phyloP scores from a whole-genome alignment of 2,113 vertebrate genomes.

The Nannobrachium achirus region DNA sequence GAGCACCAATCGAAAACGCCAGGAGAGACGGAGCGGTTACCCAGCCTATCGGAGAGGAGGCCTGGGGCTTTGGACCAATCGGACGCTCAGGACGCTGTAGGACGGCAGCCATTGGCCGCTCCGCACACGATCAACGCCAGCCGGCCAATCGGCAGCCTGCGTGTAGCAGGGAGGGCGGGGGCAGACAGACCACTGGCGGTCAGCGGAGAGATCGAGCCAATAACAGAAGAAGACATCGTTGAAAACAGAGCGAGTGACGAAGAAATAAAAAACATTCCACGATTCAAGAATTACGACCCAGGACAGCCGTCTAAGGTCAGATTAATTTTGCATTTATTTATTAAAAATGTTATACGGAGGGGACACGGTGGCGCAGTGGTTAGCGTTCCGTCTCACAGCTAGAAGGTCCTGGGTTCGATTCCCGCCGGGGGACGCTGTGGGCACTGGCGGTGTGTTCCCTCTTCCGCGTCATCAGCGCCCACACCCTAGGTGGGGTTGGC shows the following conservation, averaged over 20 bases:
- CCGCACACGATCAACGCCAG: constrained; percentile 64
- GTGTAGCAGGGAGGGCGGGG: constrained; percentile 41
- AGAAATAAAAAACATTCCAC: constrained; percentile 83
- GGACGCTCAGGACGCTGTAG: constrained; percentile 40
- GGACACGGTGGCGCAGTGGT: too few species aligned
- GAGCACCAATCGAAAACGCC: background rate
- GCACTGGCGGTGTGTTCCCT: too few species aligned
- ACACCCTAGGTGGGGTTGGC: too few species aligned
- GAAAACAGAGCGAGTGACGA: constrained; percentile 86
- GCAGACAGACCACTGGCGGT: constrained; percentile 66
- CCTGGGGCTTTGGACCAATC: constrained; percentile 13
- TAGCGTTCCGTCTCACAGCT: too few species aligned
- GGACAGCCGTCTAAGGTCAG: constrained; percentile 88
- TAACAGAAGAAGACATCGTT: constrained; percentile 88
- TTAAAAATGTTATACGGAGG: too few species aligned
- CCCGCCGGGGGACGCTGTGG: too few species aligned
- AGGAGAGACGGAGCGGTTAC: background rate
- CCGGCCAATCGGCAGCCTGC: constrained; percentile 77
- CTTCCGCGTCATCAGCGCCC: too few species aligned
- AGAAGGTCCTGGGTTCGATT: too few species aligned
- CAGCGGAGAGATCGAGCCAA: constrained; percentile 80
- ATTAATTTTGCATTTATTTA: background rate
- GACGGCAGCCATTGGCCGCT: constrained; percentile 42
- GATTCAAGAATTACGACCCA: constrained; percentile 87
- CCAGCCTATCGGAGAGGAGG: accelerated